These are phyloP conservation scores for Abrostola triplasia DNA, from an alignment of 2,888 invertebrate species.

Conservation along the genomic window DNA sequence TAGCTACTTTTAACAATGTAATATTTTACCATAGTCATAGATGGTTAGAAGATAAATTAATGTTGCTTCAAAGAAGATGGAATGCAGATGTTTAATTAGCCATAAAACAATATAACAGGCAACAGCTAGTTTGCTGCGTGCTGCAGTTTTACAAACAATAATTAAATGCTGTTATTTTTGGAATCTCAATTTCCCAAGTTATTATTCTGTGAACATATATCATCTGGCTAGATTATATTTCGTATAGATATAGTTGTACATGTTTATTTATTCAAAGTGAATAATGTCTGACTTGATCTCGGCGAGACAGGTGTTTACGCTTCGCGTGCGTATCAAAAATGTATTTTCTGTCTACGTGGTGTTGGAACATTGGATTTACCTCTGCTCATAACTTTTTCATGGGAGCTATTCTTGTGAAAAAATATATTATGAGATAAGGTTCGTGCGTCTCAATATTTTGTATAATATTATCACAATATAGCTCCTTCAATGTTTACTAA, in stretches of 20 bases:
- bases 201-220: conserved; percentile 5
- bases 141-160: conserved; percentile 5
- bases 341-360: conserved; percentile 31
- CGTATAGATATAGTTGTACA: conserved; percentile 4
- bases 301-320: conserved; percentile 42
- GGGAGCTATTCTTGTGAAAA: conserved; percentile 17
- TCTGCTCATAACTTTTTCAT: conserved; percentile 29
- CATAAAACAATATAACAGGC: not conserved
- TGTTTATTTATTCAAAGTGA: conserved; percentile 23
- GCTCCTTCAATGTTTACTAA: not conserved
- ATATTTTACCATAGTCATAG: not conserved
- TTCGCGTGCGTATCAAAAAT: conserved; percentile 34
- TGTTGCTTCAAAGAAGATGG: not conserved
- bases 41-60: not conserved
- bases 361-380: conserved; percentile 3
- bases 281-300: conserved; percentile 23
- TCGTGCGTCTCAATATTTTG: not conserved
- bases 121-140: not conserved
- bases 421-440: conserved; percentile 10
- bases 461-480: not conserved
- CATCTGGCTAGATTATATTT: conserved; percentile 28
- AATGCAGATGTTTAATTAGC: conserved; percentile 2
- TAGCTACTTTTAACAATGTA: not conserved
- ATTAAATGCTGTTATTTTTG: conserved; percentile 1
- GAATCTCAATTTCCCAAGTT: conserved; percentile 10